Percentiles rank a stretch among this genome's conserved stretches.
Conservation (phyloP, 2,888 invertebrate genomes). For the Tachina grossa region DNA sequence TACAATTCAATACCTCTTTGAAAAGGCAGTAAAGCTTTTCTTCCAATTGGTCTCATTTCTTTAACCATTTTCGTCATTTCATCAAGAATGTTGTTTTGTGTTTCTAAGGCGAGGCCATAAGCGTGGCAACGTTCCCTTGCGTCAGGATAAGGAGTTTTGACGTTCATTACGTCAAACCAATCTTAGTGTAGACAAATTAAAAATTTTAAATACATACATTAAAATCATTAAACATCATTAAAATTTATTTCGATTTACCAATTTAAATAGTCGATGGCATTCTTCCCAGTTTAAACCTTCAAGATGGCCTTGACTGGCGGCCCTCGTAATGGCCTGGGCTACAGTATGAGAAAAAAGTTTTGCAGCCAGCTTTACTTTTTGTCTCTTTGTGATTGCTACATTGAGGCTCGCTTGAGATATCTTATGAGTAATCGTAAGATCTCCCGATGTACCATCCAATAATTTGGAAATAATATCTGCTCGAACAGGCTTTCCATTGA, state of each 20-base stretch:
- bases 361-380: too few relatives aligned
- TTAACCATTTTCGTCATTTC: background rate
- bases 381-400: conserved; percentile 2
- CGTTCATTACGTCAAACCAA: too few relatives aligned
- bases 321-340: too few relatives aligned
- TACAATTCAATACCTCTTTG: background rate
- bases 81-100: background rate
- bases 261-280: too few relatives aligned
- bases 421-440: conserved; percentile 14
- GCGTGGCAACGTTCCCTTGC: conserved; percentile 2
- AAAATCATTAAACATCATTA: background rate
- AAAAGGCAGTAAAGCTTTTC: too few relatives aligned
- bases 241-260: background rate
- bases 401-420: background rate
- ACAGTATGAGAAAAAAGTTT: too few relatives aligned
- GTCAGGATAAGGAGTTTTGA: background rate
- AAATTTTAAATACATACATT: too few relatives aligned
- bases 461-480: too few relatives aligned
- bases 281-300: too few relatives aligned
- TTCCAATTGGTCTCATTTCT: background rate
- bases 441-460: background rate
- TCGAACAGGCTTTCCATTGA: too few relatives aligned
- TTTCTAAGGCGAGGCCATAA: background rate
- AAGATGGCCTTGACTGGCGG: too few relatives aligned
- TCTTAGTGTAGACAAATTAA: too few relatives aligned